These are phyloP conservation scores for Sebastes trivittatus DNA, from an alignment of 2,797 vertebrate species.

Conservation along the genomic window DNA sequence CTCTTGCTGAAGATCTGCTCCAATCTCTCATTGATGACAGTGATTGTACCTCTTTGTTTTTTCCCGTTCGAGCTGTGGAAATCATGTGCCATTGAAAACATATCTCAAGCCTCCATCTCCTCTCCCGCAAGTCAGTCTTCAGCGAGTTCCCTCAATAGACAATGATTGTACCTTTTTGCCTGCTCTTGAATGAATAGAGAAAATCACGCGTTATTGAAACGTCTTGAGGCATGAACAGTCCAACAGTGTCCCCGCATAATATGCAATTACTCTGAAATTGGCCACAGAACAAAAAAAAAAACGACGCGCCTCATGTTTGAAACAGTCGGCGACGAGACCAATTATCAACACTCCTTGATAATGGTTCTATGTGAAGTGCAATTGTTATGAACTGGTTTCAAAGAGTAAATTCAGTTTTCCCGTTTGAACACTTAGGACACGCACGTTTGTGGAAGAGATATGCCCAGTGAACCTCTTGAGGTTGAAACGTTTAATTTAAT, in stretches of 20 bases:
- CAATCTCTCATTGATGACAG: slow-evolving; percentile 20
- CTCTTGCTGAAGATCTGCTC: neutral
- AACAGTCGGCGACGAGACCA: slow-evolving; percentile 34
- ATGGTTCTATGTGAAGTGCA: slow-evolving; percentile 14
- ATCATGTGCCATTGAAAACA: slow-evolving; percentile 24
- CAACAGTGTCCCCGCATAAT: slow-evolving; percentile 33
- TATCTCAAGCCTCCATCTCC: slow-evolving; percentile 20
- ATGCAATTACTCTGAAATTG: slow-evolving; percentile 58
- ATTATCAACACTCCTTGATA: slow-evolving; percentile 48
- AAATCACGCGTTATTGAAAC: slow-evolving; percentile 52
- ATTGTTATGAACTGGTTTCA: slow-evolving; percentile 36
- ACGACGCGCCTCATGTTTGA: slow-evolving; percentile 5
- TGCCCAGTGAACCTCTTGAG: slow-evolving; percentile 25
- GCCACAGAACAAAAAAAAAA: slow-evolving; percentile 32
- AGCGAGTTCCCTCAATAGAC: slow-evolving; percentile 43
- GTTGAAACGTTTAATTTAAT: slow-evolving; percentile 44
- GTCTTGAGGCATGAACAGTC: slow-evolving; percentile 40
- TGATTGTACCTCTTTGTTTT: slow-evolving; percentile 31
- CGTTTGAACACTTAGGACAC: slow-evolving; percentile 6
- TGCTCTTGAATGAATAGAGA: slow-evolving; percentile 41
- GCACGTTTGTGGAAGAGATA: slow-evolving; percentile 6
- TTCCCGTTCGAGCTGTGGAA: slow-evolving; percentile 17
- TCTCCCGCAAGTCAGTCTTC: neutral
- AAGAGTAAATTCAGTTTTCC: slow-evolving; percentile 20
- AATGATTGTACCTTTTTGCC: slow-evolving; percentile 45